Evolutionary conservation across 1,140 invertebrate genomes (phyloP), one percentile per base, ranked within the genome.

Genomic region (Drosophila albomicans): DNA sequence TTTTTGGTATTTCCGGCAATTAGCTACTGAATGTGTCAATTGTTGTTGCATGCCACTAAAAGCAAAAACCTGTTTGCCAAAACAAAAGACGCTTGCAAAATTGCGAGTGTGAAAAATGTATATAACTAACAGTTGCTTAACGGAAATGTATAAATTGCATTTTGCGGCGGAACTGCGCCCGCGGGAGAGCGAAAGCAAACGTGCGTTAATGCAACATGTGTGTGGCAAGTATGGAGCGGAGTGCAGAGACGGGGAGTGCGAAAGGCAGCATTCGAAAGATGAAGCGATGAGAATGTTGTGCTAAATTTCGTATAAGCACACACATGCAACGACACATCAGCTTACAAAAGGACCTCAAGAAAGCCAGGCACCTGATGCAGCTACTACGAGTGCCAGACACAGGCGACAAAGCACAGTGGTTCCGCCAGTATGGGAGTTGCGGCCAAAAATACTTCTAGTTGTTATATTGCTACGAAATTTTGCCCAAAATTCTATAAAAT

Each of bases 111-210:
- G 11, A 32, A 88, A 82, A 80, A 82, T 76, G 73, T 71, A 71
- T 88, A 74, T 25, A 25, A 25, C 20, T 10, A 38, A 75, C 71
- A 65, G 78, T 73, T 85, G 81, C 85, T 89, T 88, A 88, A 85
- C 85, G 85, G 85, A 88, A 88, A 88, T 88, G 81, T 88, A 88
- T 88, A 88, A 88, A 88, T 88, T 90, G 78, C 81, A 89, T 89
- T 89, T 88, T 78, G 81, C 68, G 77, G 66, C 65, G 30, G 51
- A 54, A 16, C 35, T 54, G 51, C 51, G 51, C 51, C 30, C 51
- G 30, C 51, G 51, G 51, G 51, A 77, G 56, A 52, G 62, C 35
- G 64, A 43, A 57, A 20, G 69, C 35, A 38, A 43, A 7, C 20
- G 65, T 49, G 63, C 49, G 71, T 79, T 86, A 84, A 84, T 74